Base-by-base conservation (phyloP, 2,888 invertebrate species). In the Nephrotoma appendiculata region DNA sequence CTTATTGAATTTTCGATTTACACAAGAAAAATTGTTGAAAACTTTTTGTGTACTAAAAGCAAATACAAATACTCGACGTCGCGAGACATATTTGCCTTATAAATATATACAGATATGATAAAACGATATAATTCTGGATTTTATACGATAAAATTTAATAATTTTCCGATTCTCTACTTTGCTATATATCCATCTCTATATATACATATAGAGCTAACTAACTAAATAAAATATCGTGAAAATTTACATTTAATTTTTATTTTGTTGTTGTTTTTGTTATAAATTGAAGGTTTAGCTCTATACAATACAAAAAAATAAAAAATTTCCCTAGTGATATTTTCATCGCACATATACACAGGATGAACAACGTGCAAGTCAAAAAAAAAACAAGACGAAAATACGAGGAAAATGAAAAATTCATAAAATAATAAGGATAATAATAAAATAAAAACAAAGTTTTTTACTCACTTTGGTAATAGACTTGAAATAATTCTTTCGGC, bases 401-500 rank as follows among this genome's bases (percentile, higher is more conserved):
- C 42, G 57, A 41, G 83, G 44, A 52, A 85, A 87, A 48, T 86
- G 44, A 85, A 52, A 45, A 12, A 84, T 41, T 84, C 84, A 42
- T 85, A n/a, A 86, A 86, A 83, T 45, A 45, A 57, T 85, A 83
- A 85, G 43, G 86, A 5, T 88, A 88, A 89, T 89, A 88, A 88
- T 85, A 85, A 87, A 86, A 52, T 86, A 12, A 86, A 48, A 48
- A 48, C 0, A 44, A 44, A 44, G 5, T 42, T 43, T 86, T 83
- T 41, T 88, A 92, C 92, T 92, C 92, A 96, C 96, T 95, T 95
- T 87, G 96, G 95, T 89, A 96, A 92, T 88, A 96, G 92, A 86
- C 95, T 95, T 87, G 95, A 95, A 89, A 96, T 96, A 89, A 96
- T 94, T 88, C 95, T 93, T 90, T 95, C 94, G 12, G 96, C 96